Evolutionary conservation across 2,888 invertebrate species (phyloP).

Genomic region (Dermolepida albohirtum): DNA sequence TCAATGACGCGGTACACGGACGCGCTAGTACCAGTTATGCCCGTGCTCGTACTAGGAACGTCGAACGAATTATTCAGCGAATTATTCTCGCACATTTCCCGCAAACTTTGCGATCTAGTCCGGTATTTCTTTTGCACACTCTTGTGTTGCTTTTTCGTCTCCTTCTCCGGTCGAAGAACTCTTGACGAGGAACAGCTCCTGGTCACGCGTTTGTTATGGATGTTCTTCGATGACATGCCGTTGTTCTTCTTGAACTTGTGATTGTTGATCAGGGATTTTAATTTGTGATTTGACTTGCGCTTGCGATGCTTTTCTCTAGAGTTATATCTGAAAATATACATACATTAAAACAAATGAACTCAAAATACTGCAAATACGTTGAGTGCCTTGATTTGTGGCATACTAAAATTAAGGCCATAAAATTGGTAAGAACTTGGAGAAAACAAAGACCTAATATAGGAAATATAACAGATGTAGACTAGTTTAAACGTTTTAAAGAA

Average conservation of each 20-base stretch:
- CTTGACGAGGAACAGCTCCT: slow-evolving; percentile 33
- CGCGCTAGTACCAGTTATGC: slow-evolving; percentile 61
- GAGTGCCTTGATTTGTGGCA: too few species aligned
- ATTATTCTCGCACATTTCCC: slow-evolving; percentile 53
- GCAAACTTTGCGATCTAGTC: slow-evolving; percentile 55
- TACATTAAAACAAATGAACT: background rate
- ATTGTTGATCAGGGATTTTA: slow-evolving; percentile 51
- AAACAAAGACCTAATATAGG: too few species aligned
- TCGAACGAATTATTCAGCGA: slow-evolving; percentile 67
- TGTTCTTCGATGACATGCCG: slow-evolving; percentile 49
- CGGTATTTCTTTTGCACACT: slow-evolving; percentile 53
- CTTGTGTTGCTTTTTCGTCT: background rate
- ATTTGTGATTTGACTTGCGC: slow-evolving; percentile 49
- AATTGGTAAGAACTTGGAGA: too few species aligned
- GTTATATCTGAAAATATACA: slow-evolving; percentile 50
- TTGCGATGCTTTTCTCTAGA: slow-evolving; percentile 44
- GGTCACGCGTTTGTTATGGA: slow-evolving; percentile 28
- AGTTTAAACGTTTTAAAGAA: too few species aligned
- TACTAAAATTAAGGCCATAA: too few species aligned
- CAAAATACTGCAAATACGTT: too few species aligned
- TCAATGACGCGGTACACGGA: slow-evolving; percentile 65
- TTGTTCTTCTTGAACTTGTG: slow-evolving; percentile 53
- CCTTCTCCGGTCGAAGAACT: background rate
- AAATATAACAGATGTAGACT: too few species aligned
- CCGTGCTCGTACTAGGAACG: slow-evolving; percentile 76